Conservation (phyloP, 2,888 invertebrate genomes). For the Volucella inflata region DNA sequence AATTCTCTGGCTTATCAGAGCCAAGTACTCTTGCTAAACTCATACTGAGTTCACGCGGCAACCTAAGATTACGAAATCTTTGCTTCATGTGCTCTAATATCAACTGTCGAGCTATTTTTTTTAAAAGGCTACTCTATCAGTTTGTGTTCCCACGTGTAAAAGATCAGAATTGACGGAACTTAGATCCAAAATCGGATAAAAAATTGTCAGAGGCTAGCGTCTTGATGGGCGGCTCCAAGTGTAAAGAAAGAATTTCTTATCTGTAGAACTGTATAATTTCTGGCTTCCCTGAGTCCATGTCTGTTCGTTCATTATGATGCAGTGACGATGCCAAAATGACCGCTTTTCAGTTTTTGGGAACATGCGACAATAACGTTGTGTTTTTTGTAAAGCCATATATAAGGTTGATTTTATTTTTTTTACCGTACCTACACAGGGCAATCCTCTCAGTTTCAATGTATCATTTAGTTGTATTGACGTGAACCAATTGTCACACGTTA, state of each 20-base stretch:
- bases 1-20: too few species aligned
- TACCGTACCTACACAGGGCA: too few species aligned
- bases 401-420: too few species aligned
- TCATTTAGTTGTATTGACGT: too few species aligned
- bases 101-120: too few species aligned
- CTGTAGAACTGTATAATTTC: background rate
- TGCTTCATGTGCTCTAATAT: background rate
- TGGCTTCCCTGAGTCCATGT: background rate
- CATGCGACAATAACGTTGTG: background rate
- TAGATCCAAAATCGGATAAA: background rate
- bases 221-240: background rate
- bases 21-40: too few species aligned
- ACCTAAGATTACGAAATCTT: too few species aligned
- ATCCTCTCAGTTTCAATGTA: too few species aligned
- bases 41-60: background rate
- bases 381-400: too few species aligned
- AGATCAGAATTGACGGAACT: background rate
- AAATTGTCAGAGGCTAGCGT: background rate
- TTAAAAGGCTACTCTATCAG: background rate
- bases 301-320: background rate
- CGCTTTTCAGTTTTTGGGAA: background rate
- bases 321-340: background rate
- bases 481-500: too few species aligned
- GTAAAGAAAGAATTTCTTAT: background rate
- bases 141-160: background rate